phyloP scores from a whole-genome alignment of 1,140 invertebrate genomes.

The Gonioctena quinquepunctata region DNA sequence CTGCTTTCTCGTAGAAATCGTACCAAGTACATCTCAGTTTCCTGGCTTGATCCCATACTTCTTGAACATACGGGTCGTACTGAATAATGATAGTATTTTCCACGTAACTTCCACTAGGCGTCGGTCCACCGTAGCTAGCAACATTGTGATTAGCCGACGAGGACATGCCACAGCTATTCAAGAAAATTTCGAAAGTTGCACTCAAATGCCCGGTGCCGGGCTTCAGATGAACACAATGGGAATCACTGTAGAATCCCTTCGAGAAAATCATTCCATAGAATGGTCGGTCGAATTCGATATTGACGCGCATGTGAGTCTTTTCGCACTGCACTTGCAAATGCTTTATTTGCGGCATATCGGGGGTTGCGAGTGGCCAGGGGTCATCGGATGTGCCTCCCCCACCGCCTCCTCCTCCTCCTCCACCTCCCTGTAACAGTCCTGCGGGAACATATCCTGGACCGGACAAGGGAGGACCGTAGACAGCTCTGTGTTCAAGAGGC shows the following conservation, averaged over 20 bases:
- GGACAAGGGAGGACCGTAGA: slow-evolving; percentile 72
- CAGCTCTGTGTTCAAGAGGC: slow-evolving; percentile 76
- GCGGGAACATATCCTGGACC: slow-evolving; percentile 60
- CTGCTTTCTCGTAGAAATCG: slow-evolving; percentile 93
- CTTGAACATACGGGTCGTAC: slow-evolving; percentile 93
- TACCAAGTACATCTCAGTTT: slow-evolving; percentile 92
- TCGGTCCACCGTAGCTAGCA: slow-evolving; percentile 74
- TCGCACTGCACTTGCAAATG: slow-evolving; percentile 93
- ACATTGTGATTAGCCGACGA: slow-evolving; percentile 85
- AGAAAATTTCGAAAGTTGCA: slow-evolving; percentile 89
- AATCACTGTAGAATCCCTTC: slow-evolving; percentile 88
- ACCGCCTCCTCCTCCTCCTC: slow-evolving; percentile 48
- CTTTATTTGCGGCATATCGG: slow-evolving; percentile 89
- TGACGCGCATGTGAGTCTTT: slow-evolving; percentile 93
- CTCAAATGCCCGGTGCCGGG: slow-evolving; percentile 86
- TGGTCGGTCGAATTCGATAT: slow-evolving; percentile 91
- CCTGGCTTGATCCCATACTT: slow-evolving; percentile 84
- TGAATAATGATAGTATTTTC: slow-evolving; percentile 95
- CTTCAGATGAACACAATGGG: slow-evolving; percentile 88
- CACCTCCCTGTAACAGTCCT: slow-evolving; percentile 52
- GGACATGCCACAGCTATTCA: slow-evolving; percentile 89
- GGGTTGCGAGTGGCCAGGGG: slow-evolving; percentile 80
- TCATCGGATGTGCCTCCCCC: slow-evolving; percentile 62
- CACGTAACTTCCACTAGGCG: slow-evolving; percentile 87
- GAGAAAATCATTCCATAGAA: slow-evolving; percentile 97